Base-by-base conservation (phyloP, 2,888 invertebrate species). In the Clanis bilineata region DNA sequence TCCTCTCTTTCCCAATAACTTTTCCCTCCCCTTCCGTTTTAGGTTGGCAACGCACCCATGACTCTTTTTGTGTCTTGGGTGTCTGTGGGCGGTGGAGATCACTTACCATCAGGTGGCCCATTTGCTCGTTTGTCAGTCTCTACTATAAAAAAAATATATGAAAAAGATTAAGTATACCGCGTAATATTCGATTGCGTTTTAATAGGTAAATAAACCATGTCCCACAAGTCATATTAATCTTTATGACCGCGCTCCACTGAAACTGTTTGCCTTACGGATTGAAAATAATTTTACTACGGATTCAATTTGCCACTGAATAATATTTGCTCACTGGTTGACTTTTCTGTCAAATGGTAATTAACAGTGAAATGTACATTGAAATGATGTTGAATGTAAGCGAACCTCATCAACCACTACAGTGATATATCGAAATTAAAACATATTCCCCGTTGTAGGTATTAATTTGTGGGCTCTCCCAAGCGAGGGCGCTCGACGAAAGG, bases 401-500 rank as follows among this genome's bases (percentile, higher is more conserved):
- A 75, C 71, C 68, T 76, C 72, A 71, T 72, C 72, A 67, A 61
- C 61, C 64, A 62, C 62, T 69, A 72, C 70, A 68, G 69, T 65
- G 70, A 72, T 77, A 72, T 39, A 62, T 80, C 66, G 73, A 81
- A 80, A 80, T 83, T 80, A 80, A 83, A 84, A 86, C 79, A 84
- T 82, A 83, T 82, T 80, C 77, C 71, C 70, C 68, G 70, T 69
- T 73, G 76, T 77, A 71, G 71, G 73, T 82, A 85, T 86, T 84
- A 86, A 86, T 87, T 83, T 83, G 82, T 76, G 79, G 72, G 72
- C 72, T 79, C 79, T 80, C 79, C 63, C 77, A 76, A 72, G 75
- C 74, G 83, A 79, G 77, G 73, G 72, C 74, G 74, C 73, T 71
- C 77, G 79, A 77, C 77, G 85, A 84, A 86, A 86, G 84, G 86